A percentile compares a stretch with the other conserved stretches of the same genome.
These are phyloP conservation scores for Zaprionus obscuricornis DNA, from an alignment of 2,888 invertebrate genomes.

Conservation along the genomic window DNA sequence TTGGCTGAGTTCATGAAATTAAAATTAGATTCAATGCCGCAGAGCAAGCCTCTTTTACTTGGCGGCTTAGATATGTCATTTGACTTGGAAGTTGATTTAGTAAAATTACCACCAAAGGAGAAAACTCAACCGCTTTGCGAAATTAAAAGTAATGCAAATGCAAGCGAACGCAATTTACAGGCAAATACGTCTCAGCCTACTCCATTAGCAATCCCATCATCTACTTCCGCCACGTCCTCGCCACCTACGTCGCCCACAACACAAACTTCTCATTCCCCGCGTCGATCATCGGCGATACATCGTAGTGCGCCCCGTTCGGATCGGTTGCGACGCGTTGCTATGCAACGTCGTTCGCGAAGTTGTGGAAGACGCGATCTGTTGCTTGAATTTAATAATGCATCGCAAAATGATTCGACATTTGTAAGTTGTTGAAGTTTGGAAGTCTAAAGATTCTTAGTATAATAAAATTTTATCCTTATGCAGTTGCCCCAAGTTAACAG, in stretches of 20 bases:
- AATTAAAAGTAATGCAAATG: not conserved
- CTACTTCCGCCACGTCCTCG: not conserved
- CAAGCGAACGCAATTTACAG: no score
- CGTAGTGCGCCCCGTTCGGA: constrained; percentile 55
- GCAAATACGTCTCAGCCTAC: not conserved
- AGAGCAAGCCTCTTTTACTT: constrained; percentile 22
- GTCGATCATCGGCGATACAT: no score
- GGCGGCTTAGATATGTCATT: constrained; percentile 40
- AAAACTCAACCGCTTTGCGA: constrained; percentile 13
- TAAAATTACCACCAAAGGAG: constrained; percentile 24
- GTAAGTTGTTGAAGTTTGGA: constrained; percentile 18
- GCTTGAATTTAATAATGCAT: constrained; percentile 48
- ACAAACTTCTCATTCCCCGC: constrained; percentile 6
- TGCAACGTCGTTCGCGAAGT: constrained; percentile 56
- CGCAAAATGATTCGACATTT: no score
- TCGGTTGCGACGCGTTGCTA: constrained; percentile 60
- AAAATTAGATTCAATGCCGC: constrained; percentile 36
- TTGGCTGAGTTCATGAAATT: constrained; percentile 40
- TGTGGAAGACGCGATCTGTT: constrained; percentile 53
- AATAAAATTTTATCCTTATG: not conserved
- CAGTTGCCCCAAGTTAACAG: constrained; percentile 34
- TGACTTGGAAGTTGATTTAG: constrained; percentile 58
- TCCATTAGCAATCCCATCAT: not conserved
- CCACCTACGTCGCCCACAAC: constrained; percentile 2
- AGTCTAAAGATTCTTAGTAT: no score